Evolutionary conservation across 2,113 vertebrate species (phyloP).

Genomic region (Athene noctua): DNA sequence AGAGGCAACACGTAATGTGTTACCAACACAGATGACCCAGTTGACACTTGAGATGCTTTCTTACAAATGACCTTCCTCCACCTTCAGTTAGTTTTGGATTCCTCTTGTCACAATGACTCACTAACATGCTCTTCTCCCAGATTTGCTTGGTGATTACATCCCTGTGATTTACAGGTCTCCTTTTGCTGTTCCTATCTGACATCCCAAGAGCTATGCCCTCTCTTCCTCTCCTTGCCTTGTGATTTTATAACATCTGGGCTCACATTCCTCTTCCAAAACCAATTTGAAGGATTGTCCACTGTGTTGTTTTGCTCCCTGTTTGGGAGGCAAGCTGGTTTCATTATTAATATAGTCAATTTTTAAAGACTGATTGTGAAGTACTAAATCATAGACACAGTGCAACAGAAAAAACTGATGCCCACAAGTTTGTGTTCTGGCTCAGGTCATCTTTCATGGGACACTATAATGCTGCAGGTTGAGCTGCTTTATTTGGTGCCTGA

Average conservation of each 20-base stretch:
- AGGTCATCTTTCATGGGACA: not conserved
- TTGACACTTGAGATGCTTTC: not conserved
- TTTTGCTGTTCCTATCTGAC: not conserved
- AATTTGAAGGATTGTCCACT: not conserved
- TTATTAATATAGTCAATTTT: not conserved
- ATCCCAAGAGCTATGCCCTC: not conserved
- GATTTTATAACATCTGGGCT: not conserved
- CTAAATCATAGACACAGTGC: not conserved
- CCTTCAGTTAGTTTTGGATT: not conserved
- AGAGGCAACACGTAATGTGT: not conserved
- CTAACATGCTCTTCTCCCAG: accelerated
- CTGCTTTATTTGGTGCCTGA: not conserved
- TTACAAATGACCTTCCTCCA: not conserved
- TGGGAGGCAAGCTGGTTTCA: not conserved
- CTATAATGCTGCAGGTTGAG: not conserved
- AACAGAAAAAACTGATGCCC: not conserved
- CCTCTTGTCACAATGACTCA: not conserved
- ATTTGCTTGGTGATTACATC: not conserved
- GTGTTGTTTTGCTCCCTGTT: not conserved
- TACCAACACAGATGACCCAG: not conserved
- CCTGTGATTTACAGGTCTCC: not conserved
- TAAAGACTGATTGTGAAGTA: not conserved
- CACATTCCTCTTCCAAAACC: not conserved
- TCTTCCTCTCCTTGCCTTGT: not conserved
- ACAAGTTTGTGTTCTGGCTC: not conserved